Conservation (phyloP, 2,797 vertebrate species). For the Euthynnus affinis region DNA sequence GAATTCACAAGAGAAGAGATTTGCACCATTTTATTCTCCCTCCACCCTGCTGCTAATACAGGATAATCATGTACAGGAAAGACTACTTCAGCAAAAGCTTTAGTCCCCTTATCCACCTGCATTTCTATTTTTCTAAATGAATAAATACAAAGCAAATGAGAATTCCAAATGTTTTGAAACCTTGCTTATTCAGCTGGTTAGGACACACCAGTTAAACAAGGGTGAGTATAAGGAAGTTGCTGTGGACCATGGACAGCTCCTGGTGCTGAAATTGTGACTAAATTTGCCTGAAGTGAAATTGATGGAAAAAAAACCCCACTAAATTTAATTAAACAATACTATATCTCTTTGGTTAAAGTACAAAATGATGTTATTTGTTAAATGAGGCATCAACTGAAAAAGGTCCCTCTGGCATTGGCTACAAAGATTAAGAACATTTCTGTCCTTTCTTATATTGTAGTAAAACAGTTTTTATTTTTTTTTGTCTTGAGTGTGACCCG, state of each 20-base stretch:
- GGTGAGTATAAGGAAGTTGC: no score
- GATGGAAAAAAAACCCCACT: not conserved
- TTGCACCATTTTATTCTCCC: constrained; percentile 11
- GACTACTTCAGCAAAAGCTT: constrained; percentile 50
- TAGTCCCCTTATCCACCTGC: constrained; percentile 33
- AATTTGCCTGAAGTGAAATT: not conserved
- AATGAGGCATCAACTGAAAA: not conserved
- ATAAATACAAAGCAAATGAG: constrained; percentile 44
- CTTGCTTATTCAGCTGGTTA: constrained; percentile 36
- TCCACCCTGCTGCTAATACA: constrained; percentile 22
- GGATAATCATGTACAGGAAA: constrained; percentile 38
- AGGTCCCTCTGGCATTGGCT: not conserved
- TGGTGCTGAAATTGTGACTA: no score
- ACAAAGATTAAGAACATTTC: not conserved
- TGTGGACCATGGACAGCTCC: no score
- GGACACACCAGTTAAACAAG: not conserved
- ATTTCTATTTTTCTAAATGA: constrained; percentile 30
- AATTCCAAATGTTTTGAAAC: constrained; percentile 28
- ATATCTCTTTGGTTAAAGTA: not conserved
- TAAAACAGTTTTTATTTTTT: constrained; percentile 19
- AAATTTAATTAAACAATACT: not conserved
- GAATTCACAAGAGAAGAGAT: no score
- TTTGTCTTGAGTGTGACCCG: constrained; percentile 10
- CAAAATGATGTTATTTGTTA: not conserved
- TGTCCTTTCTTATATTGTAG: not conserved